phyloP scores from a whole-genome alignment of 2,888 invertebrate genomes.

The Pterostichus madidus region DNA sequence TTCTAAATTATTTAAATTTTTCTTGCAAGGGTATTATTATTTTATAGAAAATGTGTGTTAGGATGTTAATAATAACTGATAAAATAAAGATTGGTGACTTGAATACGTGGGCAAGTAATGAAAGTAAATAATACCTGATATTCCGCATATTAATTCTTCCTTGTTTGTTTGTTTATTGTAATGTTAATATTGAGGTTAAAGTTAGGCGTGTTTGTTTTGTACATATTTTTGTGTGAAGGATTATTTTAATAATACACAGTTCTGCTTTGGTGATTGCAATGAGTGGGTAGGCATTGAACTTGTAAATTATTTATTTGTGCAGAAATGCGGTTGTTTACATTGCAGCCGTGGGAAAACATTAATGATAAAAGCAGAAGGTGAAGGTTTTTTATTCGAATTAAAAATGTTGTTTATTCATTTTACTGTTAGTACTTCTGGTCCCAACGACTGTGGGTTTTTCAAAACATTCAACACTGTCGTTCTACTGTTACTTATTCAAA shows the following conservation, averaged over 20 bases:
- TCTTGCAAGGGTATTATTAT: not conserved
- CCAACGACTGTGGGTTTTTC: too few relatives aligned
- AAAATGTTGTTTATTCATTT: too few relatives aligned
- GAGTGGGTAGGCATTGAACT: constrained; percentile 16
- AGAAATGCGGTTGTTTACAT: too few relatives aligned
- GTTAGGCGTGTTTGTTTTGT: not conserved
- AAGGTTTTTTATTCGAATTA: too few relatives aligned
- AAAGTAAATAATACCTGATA: not conserved
- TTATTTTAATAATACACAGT: not conserved
- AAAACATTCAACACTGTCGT: too few relatives aligned
- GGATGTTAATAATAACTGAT: not conserved
- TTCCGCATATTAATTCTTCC: too few relatives aligned
- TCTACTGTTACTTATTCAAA: too few relatives aligned
- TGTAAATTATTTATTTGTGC: not conserved
- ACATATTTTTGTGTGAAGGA: not conserved
- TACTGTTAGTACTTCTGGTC: too few relatives aligned
- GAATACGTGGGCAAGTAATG: not conserved
- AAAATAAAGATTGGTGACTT: not conserved
- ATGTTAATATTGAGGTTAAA: constrained; percentile 5
- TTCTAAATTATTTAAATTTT: not conserved
- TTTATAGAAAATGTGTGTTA: constrained; percentile 8
- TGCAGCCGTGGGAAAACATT: too few relatives aligned
- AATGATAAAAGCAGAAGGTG: too few relatives aligned
- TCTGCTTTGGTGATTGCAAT: constrained; percentile 7
- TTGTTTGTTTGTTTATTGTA: constrained; percentile 6